Conservation (phyloP, 2,888 invertebrate species). For the Quadroppia sp. region DNA sequence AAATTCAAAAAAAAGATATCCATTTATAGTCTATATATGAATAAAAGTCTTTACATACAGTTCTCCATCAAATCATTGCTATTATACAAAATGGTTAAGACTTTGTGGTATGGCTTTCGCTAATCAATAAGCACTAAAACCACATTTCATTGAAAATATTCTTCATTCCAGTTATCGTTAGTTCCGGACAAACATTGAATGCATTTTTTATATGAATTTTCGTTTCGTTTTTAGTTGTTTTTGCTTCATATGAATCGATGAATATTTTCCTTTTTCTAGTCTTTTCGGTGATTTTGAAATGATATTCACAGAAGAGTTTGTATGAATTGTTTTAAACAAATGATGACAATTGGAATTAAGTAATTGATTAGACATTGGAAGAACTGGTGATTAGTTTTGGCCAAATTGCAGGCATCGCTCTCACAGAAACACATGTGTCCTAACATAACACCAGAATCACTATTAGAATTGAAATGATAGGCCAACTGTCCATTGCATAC, state of each 20-base stretch:
- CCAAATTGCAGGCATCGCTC: slow-evolving; percentile 85
- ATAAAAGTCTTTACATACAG: slow-evolving; percentile 2
- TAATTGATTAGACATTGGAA: slow-evolving; percentile 14
- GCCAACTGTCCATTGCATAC: neutral
- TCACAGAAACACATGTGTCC: slow-evolving; percentile 97
- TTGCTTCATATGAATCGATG: neutral
- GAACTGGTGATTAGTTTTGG: slow-evolving; percentile 30
- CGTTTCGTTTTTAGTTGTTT: neutral
- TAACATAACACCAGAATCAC: neutral
- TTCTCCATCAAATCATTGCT: neutral
- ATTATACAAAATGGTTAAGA: neutral
- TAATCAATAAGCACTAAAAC: slow-evolving; percentile 7
- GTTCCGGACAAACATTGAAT: slow-evolving; percentile 6
- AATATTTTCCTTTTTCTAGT: neutral
- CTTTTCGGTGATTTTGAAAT: neutral
- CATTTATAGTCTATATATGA: slow-evolving; percentile 15
- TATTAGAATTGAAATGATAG: neutral
- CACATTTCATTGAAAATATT: neutral
- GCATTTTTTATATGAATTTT: neutral
- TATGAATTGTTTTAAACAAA: slow-evolving; percentile 18
- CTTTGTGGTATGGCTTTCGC: neutral
- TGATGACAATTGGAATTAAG: slow-evolving; percentile 24
- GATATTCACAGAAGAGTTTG: slow-evolving; percentile 1
- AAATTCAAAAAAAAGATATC: slow-evolving; percentile 7
- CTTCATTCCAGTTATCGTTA: neutral